A percentile compares a stretch with the other conserved stretches of the same genome.
phyloP scores from a whole-genome alignment of 2,113 vertebrate genomes.

The Sterrhoptilus dennistouni region DNA sequence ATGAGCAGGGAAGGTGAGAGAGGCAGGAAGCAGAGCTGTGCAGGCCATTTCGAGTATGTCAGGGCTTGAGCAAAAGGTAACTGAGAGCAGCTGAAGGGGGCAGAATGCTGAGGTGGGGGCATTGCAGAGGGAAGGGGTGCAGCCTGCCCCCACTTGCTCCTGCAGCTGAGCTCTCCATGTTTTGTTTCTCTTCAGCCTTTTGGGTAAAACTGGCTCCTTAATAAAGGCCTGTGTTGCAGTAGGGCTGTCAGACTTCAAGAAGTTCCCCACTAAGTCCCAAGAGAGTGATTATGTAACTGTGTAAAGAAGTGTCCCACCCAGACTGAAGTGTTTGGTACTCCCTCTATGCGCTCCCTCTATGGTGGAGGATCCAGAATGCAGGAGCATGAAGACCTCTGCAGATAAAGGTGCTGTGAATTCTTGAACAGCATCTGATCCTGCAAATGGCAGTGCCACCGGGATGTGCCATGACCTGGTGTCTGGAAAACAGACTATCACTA shows the following conservation, averaged over 20 bases:
- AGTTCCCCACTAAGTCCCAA: background rate
- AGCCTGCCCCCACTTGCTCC: rapidly evolving
- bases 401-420: rapidly evolving
- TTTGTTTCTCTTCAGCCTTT: background rate
- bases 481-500: background rate
- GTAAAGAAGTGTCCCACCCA: background rate
- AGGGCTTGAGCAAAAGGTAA: background rate
- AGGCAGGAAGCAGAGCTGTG: rapidly evolving
- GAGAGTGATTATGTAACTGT: background rate
- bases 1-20: rapidly evolving
- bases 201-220: background rate
- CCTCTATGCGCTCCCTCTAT: background rate
- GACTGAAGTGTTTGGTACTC: background rate
- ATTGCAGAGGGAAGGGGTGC: rapidly evolving
- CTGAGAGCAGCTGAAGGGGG: rapidly evolving
- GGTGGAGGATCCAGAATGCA: background rate
- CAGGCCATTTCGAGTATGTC: rapidly evolving
- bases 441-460: rapidly evolving
- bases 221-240: background rate
- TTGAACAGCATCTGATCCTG: background rate
- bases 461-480: background rate
- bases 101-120: rapidly evolving
- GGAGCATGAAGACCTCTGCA: background rate
- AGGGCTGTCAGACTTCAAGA: background rate
- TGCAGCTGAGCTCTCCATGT: rapidly evolving